Conservation (phyloP, 2,113 vertebrate species). For the Sinocyclocheilus anshuiensis region DNA sequence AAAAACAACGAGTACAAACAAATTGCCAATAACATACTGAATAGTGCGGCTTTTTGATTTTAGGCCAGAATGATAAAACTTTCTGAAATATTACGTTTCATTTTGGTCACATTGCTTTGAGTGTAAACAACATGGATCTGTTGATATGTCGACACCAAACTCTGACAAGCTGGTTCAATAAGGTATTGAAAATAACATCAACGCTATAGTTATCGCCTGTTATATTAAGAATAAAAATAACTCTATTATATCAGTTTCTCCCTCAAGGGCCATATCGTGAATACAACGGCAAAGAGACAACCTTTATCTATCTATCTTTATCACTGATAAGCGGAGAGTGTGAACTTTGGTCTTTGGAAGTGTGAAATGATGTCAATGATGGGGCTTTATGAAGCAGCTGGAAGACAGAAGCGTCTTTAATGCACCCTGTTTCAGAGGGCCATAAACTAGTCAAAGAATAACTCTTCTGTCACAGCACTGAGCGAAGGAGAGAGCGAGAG, state of each 20-base stretch:
- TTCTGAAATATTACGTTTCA: not conserved
- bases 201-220: not conserved
- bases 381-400: slow-evolving; percentile 61
- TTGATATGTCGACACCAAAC: not conserved
- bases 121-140: not conserved
- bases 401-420: slow-evolving; percentile 70
- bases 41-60: not conserved
- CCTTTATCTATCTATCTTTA: slow-evolving; percentile 68
- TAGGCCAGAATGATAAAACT: not conserved
- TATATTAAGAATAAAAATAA: not conserved
- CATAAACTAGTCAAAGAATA: slow-evolving; percentile 80
- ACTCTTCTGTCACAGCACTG: slow-evolving; percentile 62
- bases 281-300: slow-evolving; percentile 35
- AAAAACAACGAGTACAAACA: not conserved
- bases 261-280: not conserved
- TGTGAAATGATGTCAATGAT: slow-evolving; percentile 78
- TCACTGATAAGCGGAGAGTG: slow-evolving; percentile 62
- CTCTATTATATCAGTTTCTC: slow-evolving; percentile 60
- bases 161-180: not conserved
- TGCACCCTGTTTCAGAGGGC: slow-evolving; percentile 64
- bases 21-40: not conserved
- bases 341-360: slow-evolving; percentile 73
- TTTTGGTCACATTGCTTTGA: no score
- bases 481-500: slow-evolving; percentile 18
- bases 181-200: not conserved